phyloP scores from a whole-genome alignment of 2,888 invertebrate genomes.

The Trissolcus japonicus region DNA sequence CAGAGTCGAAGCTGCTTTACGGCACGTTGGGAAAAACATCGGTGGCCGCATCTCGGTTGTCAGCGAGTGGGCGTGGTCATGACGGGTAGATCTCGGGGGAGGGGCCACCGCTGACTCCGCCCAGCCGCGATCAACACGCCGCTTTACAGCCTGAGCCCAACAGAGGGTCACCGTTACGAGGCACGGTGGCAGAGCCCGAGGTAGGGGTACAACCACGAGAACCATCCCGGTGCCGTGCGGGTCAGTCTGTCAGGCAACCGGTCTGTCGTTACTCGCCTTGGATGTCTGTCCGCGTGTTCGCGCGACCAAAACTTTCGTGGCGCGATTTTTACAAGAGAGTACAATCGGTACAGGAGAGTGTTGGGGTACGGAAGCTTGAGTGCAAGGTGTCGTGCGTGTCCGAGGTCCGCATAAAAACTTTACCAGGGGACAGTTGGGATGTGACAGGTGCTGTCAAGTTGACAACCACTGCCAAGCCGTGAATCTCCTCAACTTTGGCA shows the following conservation, averaged over 20 bases:
- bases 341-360: slow-evolving; percentile 27
- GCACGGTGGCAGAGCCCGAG: slow-evolving; percentile 53
- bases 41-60: slow-evolving; percentile 47
- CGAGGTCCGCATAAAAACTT: neutral
- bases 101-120: slow-evolving; percentile 6
- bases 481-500: too few relatives aligned
- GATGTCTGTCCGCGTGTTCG: slow-evolving; percentile 59
- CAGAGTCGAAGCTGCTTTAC: slow-evolving; percentile 40
- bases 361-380: neutral
- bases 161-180: slow-evolving; percentile 45
- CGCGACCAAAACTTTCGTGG: slow-evolving; percentile 70
- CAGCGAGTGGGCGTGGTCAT: slow-evolving; percentile 42
- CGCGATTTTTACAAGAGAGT: slow-evolving; percentile 62
- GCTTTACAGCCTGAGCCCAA: slow-evolving; percentile 64
- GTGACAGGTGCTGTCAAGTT: too few relatives aligned
- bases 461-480: too few relatives aligned
- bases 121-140: slow-evolving; percentile 73
- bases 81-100: slow-evolving; percentile 13
- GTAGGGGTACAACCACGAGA: slow-evolving; percentile 70
- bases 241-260: slow-evolving; percentile 76
- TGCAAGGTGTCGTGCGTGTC: neutral
- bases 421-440: neutral
- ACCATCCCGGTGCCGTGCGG: slow-evolving; percentile 73
- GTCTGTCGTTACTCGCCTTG: slow-evolving; percentile 69
- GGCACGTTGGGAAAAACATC: slow-evolving; percentile 39